phyloP scores from a whole-genome alignment of 2,113 vertebrate genomes.

The Grammomys surdaster region DNA sequence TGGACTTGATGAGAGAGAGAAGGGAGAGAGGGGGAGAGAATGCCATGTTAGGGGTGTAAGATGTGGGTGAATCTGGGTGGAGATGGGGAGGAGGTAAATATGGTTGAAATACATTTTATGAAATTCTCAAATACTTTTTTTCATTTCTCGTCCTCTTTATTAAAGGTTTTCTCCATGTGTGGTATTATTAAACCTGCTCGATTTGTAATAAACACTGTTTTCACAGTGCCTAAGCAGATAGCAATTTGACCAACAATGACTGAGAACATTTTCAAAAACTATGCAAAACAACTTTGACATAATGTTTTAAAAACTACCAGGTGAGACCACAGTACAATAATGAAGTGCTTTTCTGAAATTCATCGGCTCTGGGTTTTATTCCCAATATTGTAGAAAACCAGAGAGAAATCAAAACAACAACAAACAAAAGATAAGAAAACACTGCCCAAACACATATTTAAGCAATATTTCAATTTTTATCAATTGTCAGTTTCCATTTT shows the following conservation, averaged over 20 bases:
- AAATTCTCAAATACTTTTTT: background rate
- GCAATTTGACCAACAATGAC: background rate
- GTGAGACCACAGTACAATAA: background rate
- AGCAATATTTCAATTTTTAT: background rate
- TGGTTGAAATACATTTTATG: background rate
- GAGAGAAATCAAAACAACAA: background rate
- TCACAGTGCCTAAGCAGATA: background rate
- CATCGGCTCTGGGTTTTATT: background rate
- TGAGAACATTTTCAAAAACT: background rate
- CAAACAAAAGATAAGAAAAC: background rate
- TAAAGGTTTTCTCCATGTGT: background rate
- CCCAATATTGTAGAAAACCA: background rate
- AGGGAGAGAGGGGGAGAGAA: background rate
- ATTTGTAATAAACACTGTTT: background rate
- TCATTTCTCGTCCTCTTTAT: constrained; percentile 7
- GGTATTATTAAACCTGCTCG: background rate
- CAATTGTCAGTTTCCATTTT: background rate
- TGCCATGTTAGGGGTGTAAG: background rate
- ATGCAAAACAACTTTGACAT: background rate
- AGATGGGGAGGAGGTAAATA: background rate
- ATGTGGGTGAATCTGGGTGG: background rate
- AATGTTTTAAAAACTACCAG: background rate
- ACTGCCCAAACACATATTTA: background rate
- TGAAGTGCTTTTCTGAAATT: background rate
- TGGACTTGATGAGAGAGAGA: background rate